Conservation (phyloP, 1,140 invertebrate genomes). For the Globodera ellingtonae region DNA sequence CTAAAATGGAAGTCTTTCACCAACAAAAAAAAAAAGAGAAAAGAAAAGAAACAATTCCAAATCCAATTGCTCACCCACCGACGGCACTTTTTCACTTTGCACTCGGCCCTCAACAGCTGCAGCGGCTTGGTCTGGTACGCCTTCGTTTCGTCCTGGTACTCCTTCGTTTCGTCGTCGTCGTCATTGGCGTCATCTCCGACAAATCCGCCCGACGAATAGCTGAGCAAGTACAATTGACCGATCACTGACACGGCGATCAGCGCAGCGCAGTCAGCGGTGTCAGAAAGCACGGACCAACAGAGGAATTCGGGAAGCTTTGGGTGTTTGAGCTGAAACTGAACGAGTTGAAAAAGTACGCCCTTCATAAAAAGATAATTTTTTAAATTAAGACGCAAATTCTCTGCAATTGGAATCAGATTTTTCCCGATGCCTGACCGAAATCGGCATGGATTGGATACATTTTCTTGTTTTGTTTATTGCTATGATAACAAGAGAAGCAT, state of each 20-base stretch:
- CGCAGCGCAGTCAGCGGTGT: background rate
- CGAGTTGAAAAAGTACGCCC: too few relatives aligned
- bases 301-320: constrained; percentile 18
- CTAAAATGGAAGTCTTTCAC: constrained; percentile 9
- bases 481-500: too few relatives aligned
- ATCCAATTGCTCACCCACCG: background rate
- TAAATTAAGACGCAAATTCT: too few relatives aligned
- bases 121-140: background rate
- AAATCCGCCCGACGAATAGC: background rate
- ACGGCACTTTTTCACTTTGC: constrained; percentile 16
- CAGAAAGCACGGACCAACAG: constrained; percentile 13
- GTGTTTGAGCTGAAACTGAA: constrained; percentile 10
- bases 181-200: background rate
- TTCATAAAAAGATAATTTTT: background rate
- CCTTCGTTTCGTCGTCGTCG: background rate
- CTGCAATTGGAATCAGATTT: too few relatives aligned
- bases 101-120: background rate
- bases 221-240: constrained; percentile 28
- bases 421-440: too few relatives aligned
- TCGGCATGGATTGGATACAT: too few relatives aligned
- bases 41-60: background rate
- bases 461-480: too few relatives aligned
- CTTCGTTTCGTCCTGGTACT: background rate
- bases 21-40: background rate
- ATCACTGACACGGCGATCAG: constrained; percentile 24